Conservation (phyloP, 2,888 invertebrate species). For the Orthonevra nobilis region DNA sequence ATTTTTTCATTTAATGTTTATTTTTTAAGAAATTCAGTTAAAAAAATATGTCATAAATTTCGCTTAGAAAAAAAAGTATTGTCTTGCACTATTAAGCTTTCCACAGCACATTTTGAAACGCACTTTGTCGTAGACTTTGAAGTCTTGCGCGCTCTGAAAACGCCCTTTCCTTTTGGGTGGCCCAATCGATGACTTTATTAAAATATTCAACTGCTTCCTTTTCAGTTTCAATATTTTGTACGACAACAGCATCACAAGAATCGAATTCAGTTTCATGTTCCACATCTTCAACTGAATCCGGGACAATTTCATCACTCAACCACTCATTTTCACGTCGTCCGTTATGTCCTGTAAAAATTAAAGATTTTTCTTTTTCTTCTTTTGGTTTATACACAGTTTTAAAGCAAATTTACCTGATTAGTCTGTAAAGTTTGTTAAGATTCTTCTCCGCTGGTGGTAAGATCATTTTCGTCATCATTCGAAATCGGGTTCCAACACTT, state of each 20-base stretch:
- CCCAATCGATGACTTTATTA: slow-evolving; percentile 11
- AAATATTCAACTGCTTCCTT: slow-evolving; percentile 13
- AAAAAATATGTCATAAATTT: no score
- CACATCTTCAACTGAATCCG: not conserved
- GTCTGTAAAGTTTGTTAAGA: not conserved
- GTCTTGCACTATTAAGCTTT: slow-evolving; percentile 4
- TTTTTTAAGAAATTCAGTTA: no score
- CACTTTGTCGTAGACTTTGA: not conserved
- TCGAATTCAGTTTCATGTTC: not conserved
- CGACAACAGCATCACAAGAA: slow-evolving; percentile 2
- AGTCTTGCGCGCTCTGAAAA: slow-evolving; percentile 4
- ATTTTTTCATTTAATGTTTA: no score
- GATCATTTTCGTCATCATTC: no score
- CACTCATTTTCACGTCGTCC: not conserved
- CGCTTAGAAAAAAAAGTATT: not conserved
- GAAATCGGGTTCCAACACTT: no score
- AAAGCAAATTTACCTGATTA: not conserved
- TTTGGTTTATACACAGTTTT: not conserved
- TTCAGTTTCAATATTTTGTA: slow-evolving; percentile 6
- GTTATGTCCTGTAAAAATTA: not conserved
- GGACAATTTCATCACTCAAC: not conserved
- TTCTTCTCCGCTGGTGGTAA: no score
- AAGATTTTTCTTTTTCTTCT: not conserved
- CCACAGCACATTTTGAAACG: slow-evolving; percentile 7
- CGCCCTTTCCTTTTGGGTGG: slow-evolving; percentile 1